Percentiles rank a stretch among this genome's conserved stretches.
Evolutionary conservation across 1,140 invertebrate genomes (phyloP).

Genomic region (Tribolium madens): DNA sequence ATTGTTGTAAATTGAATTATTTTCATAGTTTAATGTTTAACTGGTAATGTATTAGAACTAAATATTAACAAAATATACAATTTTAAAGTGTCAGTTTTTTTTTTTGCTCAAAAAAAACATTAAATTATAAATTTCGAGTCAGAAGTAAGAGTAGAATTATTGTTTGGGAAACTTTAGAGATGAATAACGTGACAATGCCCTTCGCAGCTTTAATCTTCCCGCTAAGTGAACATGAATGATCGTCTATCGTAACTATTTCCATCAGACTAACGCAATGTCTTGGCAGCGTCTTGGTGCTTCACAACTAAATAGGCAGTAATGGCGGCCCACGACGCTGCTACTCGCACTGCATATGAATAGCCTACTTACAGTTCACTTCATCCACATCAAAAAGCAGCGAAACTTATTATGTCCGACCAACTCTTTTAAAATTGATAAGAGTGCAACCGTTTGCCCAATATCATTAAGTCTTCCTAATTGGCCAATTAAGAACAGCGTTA

Average conservation of each 20-base stretch:
- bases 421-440: conserved; percentile 40
- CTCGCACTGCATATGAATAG: conserved; percentile 53
- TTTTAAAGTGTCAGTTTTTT: not conserved
- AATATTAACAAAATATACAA: too few species aligned
- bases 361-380: conserved; percentile 47
- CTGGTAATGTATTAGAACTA: too few species aligned
- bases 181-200: conserved; percentile 41
- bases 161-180: conserved; percentile 17
- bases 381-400: conserved; percentile 40
- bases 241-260: conserved; percentile 46
- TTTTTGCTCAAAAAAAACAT: not conserved
- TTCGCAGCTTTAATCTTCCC: conserved; percentile 38
- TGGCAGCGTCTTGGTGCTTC: conserved; percentile 47
- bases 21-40: not conserved
- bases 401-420: conserved; percentile 19
- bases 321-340: conserved; percentile 48
- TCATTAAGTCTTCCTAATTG: not conserved
- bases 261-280: conserved; percentile 31
- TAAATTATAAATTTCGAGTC: not conserved
- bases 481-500: not conserved
- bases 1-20: conserved; percentile 12
- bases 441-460: not conserved
- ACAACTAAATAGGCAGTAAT: conserved; percentile 54
- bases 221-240: conserved; percentile 47
- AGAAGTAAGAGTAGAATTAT: not conserved